Evolutionary conservation across 2,797 vertebrate species (phyloP).

Genomic region (Tamandua tetradactyla): DNA sequence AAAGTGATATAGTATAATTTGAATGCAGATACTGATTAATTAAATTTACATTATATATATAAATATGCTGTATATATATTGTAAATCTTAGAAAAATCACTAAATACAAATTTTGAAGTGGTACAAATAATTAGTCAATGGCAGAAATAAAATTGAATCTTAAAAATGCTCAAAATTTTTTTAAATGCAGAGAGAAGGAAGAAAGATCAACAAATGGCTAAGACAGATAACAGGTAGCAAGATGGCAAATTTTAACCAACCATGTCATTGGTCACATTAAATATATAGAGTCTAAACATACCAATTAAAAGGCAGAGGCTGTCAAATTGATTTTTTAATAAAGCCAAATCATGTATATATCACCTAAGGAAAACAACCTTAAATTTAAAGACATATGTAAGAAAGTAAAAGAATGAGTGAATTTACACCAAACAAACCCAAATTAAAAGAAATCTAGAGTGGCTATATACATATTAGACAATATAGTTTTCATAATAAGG

Average conservation of each 20-base stretch:
- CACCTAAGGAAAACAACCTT: background rate
- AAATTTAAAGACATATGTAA: background rate
- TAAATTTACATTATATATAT: too few relatives aligned
- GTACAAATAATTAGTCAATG: background rate
- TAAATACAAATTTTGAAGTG: background rate
- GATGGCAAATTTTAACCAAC: background rate
- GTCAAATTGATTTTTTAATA: background rate
- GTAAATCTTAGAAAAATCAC: background rate
- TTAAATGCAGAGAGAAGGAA: background rate
- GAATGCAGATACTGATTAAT: background rate
- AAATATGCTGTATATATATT: too few relatives aligned
- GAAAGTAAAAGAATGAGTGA: background rate
- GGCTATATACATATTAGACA: background rate
- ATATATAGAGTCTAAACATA: background rate
- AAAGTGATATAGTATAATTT: background rate
- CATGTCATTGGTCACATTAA: conserved; percentile 16
- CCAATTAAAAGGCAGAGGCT: background rate
- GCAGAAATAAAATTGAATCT: background rate
- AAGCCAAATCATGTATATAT: background rate
- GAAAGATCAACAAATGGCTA: background rate
- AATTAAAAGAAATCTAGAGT: background rate
- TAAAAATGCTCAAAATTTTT: background rate
- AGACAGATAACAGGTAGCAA: background rate
- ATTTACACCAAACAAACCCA: background rate
- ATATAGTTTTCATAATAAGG: background rate